Evolutionary conservation across 2,888 invertebrate genomes (phyloP), one percentile per base, ranked within the genome.

Genomic region (Apotomis turbidana): DNA sequence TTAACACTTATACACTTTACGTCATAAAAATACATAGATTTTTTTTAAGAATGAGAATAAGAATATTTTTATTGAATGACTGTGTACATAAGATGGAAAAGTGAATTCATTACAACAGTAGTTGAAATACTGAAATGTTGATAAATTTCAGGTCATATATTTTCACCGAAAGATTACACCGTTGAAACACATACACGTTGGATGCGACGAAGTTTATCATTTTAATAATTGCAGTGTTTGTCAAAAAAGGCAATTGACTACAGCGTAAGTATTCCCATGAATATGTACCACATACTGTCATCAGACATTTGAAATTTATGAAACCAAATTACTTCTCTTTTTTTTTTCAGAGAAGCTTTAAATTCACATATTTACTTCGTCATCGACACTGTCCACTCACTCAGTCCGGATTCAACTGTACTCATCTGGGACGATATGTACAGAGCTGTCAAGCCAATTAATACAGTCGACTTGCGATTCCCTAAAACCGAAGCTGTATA

Each of bases 381-480:
- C 5, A 93, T 94, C 0, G 83, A 81, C 9, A 86, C 93, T 52
- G 87, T 96, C 2, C 90, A 88, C 70, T 78, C 83, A 10, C 85
- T 89, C 3, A 93, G 93, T 79, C 94, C 95, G 0, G 77, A 88
- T 0, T 85, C 96, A 0, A 94, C 89, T 3, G 88, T 96, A 5
- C 91, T 97, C 12, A 95, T 97, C 83, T 97, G 97, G 97, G 97
- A 97, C 79, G 97, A 98, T 80, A 96, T 97, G 94, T 94, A 97
- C 68, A 90, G 97, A 36, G 86, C 91, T 8, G 93, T 95, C 49
- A 89, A 90, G 6, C 86, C 92, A 0, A 80, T 85, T 6, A 88
- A 93, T 70, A 91, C 95, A 77, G 80, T 85, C 63, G 85, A 85
- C 13, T 93, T 89, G 68, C 83, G 86, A 12, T 89, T 94, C n/a